Evolutionary conservation across 2,113 vertebrate species (phyloP).

Genomic region (Turdus rufiventris): DNA sequence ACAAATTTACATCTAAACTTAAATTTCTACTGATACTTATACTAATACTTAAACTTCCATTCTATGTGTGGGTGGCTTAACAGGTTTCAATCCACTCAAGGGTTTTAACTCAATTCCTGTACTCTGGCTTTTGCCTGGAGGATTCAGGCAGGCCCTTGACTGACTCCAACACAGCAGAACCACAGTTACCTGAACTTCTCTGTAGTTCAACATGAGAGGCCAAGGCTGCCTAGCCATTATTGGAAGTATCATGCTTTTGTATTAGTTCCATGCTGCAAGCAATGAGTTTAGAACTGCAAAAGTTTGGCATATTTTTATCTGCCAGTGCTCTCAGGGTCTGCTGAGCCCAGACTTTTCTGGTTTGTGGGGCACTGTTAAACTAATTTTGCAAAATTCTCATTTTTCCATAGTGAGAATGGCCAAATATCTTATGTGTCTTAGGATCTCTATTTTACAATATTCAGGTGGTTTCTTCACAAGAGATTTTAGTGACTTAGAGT

Average conservation of each 20-base stretch:
- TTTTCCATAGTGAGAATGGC: neutral
- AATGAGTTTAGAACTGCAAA: neutral
- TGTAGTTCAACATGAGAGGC: neutral
- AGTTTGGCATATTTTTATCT: neutral
- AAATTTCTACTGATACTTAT: no score
- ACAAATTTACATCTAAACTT: no score
- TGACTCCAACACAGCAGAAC: neutral
- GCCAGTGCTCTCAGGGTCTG: neutral
- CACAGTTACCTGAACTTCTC: neutral
- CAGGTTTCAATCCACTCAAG: no score
- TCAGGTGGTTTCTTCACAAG: neutral
- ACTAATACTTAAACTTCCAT: no score
- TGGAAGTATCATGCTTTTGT: neutral
- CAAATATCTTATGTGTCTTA: neutral
- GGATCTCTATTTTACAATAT: neutral
- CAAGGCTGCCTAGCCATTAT: neutral
- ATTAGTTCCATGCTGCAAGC: accelerated
- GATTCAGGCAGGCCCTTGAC: no score
- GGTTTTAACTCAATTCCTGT: no score
- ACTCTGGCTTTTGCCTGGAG: no score
- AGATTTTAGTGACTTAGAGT: neutral
- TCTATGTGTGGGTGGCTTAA: no score
- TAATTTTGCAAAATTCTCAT: neutral
- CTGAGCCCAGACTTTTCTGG: neutral
- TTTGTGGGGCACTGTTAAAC: neutral